A percentile compares a stretch with the other conserved stretches of the same genome.
These are phyloP conservation scores for Petrosia ficiformis DNA, from an alignment of 37 sponge, comb jelly and placozoan species.

Conservation along the genomic window DNA sequence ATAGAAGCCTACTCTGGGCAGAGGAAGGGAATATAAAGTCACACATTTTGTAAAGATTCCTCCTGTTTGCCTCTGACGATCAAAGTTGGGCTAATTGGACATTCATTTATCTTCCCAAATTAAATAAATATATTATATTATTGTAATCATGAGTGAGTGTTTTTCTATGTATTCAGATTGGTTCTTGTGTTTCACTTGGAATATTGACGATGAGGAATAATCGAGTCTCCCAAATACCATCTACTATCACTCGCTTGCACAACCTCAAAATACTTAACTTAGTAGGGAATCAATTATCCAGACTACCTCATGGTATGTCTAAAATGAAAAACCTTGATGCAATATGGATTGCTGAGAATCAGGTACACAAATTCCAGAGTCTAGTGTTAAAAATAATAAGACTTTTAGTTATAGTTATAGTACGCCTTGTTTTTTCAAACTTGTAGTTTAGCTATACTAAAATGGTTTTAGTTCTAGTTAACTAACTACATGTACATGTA, in stretches of 20 bases:
- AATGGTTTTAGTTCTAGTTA: too few relatives aligned
- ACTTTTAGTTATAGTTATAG: too few relatives aligned
- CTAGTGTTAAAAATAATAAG: too few relatives aligned
- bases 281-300: conserved; percentile 53
- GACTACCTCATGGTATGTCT: conserved; percentile 69
- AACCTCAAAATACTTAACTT: conserved; percentile 66
- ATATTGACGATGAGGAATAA: conserved; percentile 67
- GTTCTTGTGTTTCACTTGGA: conserved; percentile 46
- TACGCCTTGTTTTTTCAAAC: not conserved
- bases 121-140: not conserved
- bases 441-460: too few relatives aligned
- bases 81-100: too few relatives aligned
- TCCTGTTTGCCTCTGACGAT: too few relatives aligned
- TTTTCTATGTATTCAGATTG: conserved; percentile 40
- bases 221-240: conserved; percentile 55
- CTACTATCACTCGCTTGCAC: conserved; percentile 29
- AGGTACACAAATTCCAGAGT: conserved; percentile 60
- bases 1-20: too few relatives aligned
- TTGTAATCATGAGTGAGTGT: not conserved
- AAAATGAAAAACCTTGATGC: conserved; percentile 61
- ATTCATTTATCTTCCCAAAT: too few relatives aligned
- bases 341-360: conserved; percentile 82
- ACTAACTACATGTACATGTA: too few relatives aligned
- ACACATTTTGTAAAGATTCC: too few relatives aligned
- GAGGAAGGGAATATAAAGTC: too few relatives aligned